Evolutionary conservation across 2,797 vertebrate species (phyloP).

Genomic region (Peromyscus attwateri): DNA sequence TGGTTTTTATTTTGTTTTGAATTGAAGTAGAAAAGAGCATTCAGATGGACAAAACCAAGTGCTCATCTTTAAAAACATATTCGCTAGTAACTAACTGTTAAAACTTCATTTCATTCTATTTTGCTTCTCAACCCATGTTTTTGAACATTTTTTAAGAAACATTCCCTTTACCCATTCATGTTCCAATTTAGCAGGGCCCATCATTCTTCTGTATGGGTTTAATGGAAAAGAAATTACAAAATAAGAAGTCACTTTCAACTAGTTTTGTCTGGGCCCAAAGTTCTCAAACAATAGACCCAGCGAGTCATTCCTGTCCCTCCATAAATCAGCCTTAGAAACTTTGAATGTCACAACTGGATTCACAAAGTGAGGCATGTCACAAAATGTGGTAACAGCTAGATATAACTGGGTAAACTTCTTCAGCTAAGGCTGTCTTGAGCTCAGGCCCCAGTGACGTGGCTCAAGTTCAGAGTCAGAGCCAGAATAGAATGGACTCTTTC

Average conservation of each 20-base stretch:
- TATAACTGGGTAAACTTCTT: not conserved
- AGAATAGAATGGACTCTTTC: constrained; percentile 29
- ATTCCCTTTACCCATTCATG: not conserved
- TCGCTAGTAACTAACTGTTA: constrained; percentile 45
- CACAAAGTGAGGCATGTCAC: not conserved
- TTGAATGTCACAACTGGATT: constrained; percentile 63
- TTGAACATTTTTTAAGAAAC: not conserved
- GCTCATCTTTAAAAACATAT: constrained; percentile 54
- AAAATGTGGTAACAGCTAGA: not conserved
- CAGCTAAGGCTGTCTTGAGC: constrained; percentile 43
- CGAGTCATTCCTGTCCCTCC: constrained; percentile 62
- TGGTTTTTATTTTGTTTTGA: constrained; percentile 55
- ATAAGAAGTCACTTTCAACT: constrained; percentile 61
- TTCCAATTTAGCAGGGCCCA: constrained; percentile 55
- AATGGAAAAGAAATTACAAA: constrained; percentile 68
- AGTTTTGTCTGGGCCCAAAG: constrained; percentile 73
- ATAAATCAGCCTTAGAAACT: constrained; percentile 73
- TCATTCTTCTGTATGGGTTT: constrained; percentile 68
- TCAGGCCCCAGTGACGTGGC: not conserved
- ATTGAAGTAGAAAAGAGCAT: constrained; percentile 39
- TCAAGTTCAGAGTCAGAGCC: constrained; percentile 28
- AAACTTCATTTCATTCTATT: constrained; percentile 41
- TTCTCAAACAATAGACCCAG: constrained; percentile 57
- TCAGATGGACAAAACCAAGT: constrained; percentile 54
- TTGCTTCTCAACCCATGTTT: constrained; percentile 20